Evolutionary conservation across 2,113 vertebrate species (phyloP), one percentile per base, ranked within the genome.

Genomic region (Myiozetetes cayanensis): DNA sequence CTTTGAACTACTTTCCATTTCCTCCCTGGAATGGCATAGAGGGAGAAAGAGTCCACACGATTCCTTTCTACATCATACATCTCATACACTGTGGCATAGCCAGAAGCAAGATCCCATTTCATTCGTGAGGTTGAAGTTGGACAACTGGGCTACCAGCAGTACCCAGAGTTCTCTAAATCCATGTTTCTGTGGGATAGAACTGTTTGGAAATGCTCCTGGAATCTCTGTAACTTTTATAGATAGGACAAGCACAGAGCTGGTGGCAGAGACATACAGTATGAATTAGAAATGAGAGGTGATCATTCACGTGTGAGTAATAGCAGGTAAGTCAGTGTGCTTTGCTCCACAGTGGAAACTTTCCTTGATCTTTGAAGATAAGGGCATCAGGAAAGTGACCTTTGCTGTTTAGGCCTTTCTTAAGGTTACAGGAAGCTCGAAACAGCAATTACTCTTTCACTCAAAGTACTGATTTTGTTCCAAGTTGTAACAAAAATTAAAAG

Each of bases 401-500:
- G 33, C 70, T 41, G 5, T 30, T 84, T 31, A 83, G 24, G 10
- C 8, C 33, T 75, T 39, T 41, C 35, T 11, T 31, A 62, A 63
- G 20, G 10, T 12, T 50, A 24, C 31, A 50, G 44, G 7, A 68
- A 53, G 12, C 10, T 30, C 67, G 56, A 18, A 82, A 82, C 17
- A 35, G 37, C 41, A 22, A 24, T 63, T 53, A 11, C 6, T 50
- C 41, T 53, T 44, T 65, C 39, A 24, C 20, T 68, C 18, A 33
- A 24, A 73, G 4, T 41, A 17, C 7, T 28, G 39, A 31, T 65
- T 83, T 68, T n/a, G 7, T 75, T 62, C 15, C 28, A 37, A 31
- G 3, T 3, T 18, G 52, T 28, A 66, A 68, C 0, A 0, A 80
- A 76, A 79, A 13, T 1, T 5, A 35, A n/a, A 66, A 43, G 2